Evolutionary conservation across 2,888 invertebrate genomes (phyloP).

Genomic region (Aromia moschata): DNA sequence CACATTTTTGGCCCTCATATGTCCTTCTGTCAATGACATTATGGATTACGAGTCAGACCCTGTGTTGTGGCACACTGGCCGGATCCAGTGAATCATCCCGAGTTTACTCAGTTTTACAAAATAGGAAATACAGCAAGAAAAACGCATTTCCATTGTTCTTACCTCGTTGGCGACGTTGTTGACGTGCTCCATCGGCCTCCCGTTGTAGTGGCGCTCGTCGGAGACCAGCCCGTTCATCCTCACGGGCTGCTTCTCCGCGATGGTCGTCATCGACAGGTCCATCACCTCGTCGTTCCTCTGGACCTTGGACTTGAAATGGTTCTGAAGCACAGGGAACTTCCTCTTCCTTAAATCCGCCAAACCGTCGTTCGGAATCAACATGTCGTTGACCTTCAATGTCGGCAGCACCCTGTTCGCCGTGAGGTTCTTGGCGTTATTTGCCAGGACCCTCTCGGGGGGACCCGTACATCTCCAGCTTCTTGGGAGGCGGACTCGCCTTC

Average conservation of each 20-base stretch:
- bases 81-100: no score
- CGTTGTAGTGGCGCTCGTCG: not conserved
- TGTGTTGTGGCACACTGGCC: no score
- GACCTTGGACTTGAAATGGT: constrained; percentile 45
- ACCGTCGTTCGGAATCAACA: constrained; percentile 36
- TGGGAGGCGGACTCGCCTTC: constrained; percentile 13
- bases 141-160: no score
- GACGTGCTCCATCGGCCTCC: not conserved
- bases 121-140: no score
- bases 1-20: no score
- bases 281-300: constrained; percentile 58
- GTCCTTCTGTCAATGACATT: no score
- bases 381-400: constrained; percentile 51
- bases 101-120: no score
- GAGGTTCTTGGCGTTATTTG: constrained; percentile 25
- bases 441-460: constrained; percentile 9
- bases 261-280: constrained; percentile 53
- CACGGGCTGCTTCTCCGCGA: not conserved
- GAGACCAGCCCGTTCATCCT: not conserved
- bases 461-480: constrained; percentile 12
- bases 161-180: constrained; percentile 1
- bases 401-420: constrained; percentile 36
- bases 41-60: no score
- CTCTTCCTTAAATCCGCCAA: constrained; percentile 36
- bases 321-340: constrained; percentile 31